Conservation (phyloP, 2,888 invertebrate genomes). For the Deladenus siricidicola region DNA sequence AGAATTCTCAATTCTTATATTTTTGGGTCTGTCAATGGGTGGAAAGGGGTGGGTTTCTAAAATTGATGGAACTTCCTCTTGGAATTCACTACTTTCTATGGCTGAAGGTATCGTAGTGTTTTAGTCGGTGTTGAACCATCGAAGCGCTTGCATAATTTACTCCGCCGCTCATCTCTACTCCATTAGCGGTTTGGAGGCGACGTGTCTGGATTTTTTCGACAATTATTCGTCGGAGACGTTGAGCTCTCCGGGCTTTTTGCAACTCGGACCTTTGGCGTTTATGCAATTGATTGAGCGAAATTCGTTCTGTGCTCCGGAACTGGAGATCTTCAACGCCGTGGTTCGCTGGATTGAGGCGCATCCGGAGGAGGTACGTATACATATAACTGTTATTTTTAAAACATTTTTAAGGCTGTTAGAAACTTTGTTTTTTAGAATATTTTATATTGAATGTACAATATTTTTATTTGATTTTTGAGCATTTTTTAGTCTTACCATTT, state of each 20-base stretch:
- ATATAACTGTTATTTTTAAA: neutral
- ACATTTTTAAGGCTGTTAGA: neutral
- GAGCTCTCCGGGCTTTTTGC: constrained; percentile 62
- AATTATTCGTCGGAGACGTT: constrained; percentile 77
- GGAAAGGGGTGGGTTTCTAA: too few relatives aligned
- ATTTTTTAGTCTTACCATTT: constrained; percentile 16
- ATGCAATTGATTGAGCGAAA: constrained; percentile 78
- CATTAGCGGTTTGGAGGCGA: constrained; percentile 62
- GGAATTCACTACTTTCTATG: neutral
- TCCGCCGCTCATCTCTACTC: constrained; percentile 75
- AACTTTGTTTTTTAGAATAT: neutral
- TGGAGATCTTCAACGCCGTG: constrained; percentile 77
- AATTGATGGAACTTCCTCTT: neutral
- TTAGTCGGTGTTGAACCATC: constrained; percentile 69
- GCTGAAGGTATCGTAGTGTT: constrained; percentile 1
- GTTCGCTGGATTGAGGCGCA: constrained; percentile 26
- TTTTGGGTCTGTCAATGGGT: too few relatives aligned
- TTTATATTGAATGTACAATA: neutral
- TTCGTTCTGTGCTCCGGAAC: constrained; percentile 91
- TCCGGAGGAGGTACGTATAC: constrained; percentile 30
- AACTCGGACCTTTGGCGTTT: constrained; percentile 62
- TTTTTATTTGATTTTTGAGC: neutral
- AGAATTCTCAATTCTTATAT: neutral
- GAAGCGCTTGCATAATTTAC: constrained; percentile 87
- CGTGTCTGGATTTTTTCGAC: constrained; percentile 83